Conservation (phyloP, 1,140 invertebrate genomes). For the Dysdera silvatica region DNA sequence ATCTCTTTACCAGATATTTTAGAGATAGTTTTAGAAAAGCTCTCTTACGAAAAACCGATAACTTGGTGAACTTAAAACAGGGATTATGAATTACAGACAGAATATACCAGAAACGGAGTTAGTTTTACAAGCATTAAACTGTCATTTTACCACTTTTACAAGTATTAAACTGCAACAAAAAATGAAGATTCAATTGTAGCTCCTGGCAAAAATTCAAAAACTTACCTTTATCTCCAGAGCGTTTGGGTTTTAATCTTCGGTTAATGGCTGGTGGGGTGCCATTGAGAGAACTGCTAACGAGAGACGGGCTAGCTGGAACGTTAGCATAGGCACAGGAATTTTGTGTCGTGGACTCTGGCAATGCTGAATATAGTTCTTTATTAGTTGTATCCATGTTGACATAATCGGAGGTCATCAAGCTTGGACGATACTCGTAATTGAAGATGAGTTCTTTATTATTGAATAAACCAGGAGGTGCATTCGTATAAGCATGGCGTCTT, state of each 20-base stretch:
- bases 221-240: conserved; percentile 34
- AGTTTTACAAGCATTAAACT: too few species aligned
- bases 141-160: too few species aligned
- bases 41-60: too few species aligned
- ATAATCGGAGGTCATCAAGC: conserved; percentile 19
- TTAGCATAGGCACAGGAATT: conserved; percentile 28
- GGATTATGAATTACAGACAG: too few species aligned
- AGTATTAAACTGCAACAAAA: too few species aligned
- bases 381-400: conserved; percentile 21
- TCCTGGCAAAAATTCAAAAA: too few species aligned
- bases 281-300: conserved; percentile 49
- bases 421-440: conserved; percentile 32
- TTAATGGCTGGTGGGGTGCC: conserved; percentile 61
- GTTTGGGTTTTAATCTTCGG: conserved; percentile 63
- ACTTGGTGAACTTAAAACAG: too few species aligned
- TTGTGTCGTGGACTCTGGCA: conserved; percentile 19
- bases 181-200: too few species aligned
- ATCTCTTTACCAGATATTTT: too few species aligned
- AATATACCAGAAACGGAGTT: too few species aligned
- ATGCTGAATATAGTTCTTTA: conserved; percentile 25
- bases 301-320: conserved; percentile 29
- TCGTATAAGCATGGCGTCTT: conserved; percentile 59
- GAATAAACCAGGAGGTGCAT: conserved; percentile 50
- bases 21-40: too few species aligned
- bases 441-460: conserved; percentile 31